phyloP scores from a whole-genome alignment of 2,888 invertebrate genomes.

The Drosophila heteroneura region DNA sequence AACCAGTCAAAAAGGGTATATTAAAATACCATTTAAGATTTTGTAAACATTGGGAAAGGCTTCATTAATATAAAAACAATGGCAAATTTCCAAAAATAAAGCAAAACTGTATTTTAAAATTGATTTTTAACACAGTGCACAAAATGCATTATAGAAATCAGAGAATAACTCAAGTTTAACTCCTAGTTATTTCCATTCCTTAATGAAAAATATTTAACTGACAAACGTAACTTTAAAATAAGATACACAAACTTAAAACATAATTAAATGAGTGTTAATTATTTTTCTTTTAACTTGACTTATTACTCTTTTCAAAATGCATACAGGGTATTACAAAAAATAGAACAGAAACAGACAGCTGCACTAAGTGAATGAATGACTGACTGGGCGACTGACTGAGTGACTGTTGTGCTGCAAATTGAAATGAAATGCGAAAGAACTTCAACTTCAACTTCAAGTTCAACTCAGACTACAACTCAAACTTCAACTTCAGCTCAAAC shows the following conservation, averaged over 20 bases:
- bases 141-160: no score
- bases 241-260: background rate
- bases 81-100: no score
- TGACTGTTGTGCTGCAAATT: conserved; percentile 55
- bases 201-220: no score
- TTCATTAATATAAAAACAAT: no score
- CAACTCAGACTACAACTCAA: background rate
- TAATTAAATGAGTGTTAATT: background rate
- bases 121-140: no score
- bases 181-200: background rate
- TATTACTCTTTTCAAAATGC: background rate
- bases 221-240: background rate
- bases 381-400: conserved; percentile 19
- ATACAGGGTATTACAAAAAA: background rate
- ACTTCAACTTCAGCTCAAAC: background rate
- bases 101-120: no score
- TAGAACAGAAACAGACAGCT: background rate
- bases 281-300: background rate
- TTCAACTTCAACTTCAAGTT: background rate
- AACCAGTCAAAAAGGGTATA: background rate
- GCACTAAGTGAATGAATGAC: conserved; percentile 40
- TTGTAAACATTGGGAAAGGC: no score
- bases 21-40: no score
- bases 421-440: conserved; percentile 62
- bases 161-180: no score